phyloP scores from a whole-genome alignment of 2,888 invertebrate species.

The Cylindroiulus punctatus region DNA sequence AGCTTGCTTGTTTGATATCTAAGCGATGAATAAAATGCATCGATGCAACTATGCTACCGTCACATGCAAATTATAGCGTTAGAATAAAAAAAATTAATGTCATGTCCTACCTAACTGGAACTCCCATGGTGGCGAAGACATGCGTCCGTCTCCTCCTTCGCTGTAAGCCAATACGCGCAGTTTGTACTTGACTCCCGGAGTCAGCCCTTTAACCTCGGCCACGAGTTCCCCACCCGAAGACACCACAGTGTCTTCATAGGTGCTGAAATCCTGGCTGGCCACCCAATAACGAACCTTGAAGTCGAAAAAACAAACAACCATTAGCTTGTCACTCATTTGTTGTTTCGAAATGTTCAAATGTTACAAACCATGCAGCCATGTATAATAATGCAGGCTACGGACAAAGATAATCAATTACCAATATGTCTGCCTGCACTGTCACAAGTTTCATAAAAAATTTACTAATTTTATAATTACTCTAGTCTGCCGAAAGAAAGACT shows the following conservation, averaged over 20 bases:
- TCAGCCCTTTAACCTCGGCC: constrained; percentile 77
- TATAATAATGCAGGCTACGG: neutral
- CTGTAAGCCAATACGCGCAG: constrained; percentile 92
- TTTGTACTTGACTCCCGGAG: constrained; percentile 86
- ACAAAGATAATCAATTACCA: neutral
- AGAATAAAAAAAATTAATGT: neutral
- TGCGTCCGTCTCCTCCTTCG: constrained; percentile 93
- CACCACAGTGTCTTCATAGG: constrained; percentile 85
- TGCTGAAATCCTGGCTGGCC: constrained; percentile 91
- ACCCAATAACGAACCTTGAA: constrained; percentile 90
- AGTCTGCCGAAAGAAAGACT: too few relatives aligned
- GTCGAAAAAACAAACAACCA: neutral
- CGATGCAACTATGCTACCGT: neutral
- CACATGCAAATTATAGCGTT: neutral
- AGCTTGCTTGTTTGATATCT: too few relatives aligned
- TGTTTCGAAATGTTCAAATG: neutral
- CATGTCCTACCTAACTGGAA: constrained; percentile 52
- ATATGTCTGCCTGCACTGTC: too few relatives aligned
- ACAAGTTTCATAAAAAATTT: too few relatives aligned
- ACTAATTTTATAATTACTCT: too few relatives aligned
- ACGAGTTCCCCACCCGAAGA: constrained; percentile 79
- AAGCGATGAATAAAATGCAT: too few relatives aligned
- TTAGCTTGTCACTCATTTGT: constrained; percentile 25
- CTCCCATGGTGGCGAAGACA: constrained; percentile 85
- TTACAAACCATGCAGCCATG: neutral